Conservation (phyloP, 2,888 invertebrate genomes). For the Aspidapion aeneum region DNA sequence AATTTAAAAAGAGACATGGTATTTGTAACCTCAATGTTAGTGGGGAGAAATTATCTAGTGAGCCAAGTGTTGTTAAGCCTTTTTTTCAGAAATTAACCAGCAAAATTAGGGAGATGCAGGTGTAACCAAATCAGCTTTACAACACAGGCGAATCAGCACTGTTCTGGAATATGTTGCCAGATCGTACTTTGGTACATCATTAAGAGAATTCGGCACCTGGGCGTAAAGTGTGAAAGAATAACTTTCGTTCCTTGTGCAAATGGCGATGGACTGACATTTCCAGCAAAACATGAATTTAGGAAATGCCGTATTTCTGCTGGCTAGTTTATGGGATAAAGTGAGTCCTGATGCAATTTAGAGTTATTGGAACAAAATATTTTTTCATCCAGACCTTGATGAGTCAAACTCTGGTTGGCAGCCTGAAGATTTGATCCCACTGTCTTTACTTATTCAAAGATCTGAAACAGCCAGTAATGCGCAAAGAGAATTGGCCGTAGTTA, state of each 20-base stretch:
- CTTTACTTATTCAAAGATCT: not conserved
- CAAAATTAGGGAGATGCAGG: too few species aligned
- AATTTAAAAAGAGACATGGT: too few species aligned
- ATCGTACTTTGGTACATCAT: too few species aligned
- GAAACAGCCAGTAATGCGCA: not conserved
- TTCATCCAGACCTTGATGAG: not conserved
- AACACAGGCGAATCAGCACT: slow-evolving; percentile 7
- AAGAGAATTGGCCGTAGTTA: not conserved
- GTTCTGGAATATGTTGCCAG: too few species aligned
- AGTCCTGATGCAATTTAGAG: not conserved
- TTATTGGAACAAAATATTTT: not conserved
- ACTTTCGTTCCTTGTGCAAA: too few species aligned
- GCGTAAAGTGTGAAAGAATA: too few species aligned
- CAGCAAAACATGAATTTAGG: not conserved
- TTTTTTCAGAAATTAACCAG: too few species aligned
- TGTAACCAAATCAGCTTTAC: slow-evolving; percentile 1
- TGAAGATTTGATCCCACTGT: not conserved
- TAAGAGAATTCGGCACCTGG: too few species aligned
- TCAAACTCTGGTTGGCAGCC: not conserved
- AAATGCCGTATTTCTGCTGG: not conserved
- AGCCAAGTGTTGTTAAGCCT: not conserved
- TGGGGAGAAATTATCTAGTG: slow-evolving; percentile 1
- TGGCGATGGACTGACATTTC: too few species aligned
- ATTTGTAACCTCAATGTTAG: not conserved
- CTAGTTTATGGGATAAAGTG: not conserved